Evolutionary conservation across 2,797 vertebrate genomes (phyloP).

Genomic region (Denticeps clupeoides): DNA sequence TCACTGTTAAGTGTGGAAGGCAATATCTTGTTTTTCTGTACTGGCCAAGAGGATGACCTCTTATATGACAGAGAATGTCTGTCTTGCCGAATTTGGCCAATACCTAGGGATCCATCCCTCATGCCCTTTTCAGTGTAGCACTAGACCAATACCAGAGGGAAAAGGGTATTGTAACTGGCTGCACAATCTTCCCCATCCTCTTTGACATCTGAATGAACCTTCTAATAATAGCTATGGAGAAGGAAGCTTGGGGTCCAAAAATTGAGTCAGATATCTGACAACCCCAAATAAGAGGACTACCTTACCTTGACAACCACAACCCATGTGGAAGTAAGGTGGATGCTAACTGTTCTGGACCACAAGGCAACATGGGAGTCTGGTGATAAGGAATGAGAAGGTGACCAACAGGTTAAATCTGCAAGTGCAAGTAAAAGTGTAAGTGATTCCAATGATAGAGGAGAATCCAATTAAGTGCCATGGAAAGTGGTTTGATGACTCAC

Average conservation of each 20-base stretch:
- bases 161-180: constrained; percentile 1
- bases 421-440: background rate
- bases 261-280: background rate
- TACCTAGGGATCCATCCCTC: background rate
- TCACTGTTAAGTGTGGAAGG: background rate
- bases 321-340: too few species aligned
- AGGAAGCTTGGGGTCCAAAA: background rate
- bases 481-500: constrained; percentile 1
- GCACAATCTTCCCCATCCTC: constrained; percentile 9
- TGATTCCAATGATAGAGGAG: constrained; percentile 2
- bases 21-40: too few species aligned
- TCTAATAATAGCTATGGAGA: background rate
- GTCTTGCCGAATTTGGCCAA: constrained; percentile 2
- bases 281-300: constrained; percentile 1
- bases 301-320: too few species aligned
- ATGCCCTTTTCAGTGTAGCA: constrained; percentile 3
- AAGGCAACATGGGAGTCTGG: background rate
- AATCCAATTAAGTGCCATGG: constrained; percentile 6
- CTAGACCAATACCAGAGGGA: constrained; percentile 12
- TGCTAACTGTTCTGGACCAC: too few species aligned
- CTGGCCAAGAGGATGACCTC: too few species aligned
- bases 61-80: too few species aligned
- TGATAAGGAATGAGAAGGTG: background rate
- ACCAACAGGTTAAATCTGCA: background rate
- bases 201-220: constrained; percentile 9